Evolutionary conservation across 2,888 invertebrate species (phyloP), one percentile per base, ranked within the genome.

Genomic region (Actias luna): DNA sequence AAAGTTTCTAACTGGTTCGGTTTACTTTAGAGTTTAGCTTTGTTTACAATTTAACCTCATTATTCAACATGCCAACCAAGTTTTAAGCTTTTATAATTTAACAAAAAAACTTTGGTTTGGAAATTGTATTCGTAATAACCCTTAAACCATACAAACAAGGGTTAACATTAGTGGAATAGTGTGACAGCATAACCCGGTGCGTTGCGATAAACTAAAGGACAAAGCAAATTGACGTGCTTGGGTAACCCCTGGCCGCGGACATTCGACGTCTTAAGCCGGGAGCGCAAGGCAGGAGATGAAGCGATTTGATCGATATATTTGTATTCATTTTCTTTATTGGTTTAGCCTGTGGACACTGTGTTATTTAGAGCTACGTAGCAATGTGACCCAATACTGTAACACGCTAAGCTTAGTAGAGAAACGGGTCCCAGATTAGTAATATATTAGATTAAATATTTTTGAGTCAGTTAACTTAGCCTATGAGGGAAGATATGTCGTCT

Each of bases 141-240:
- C 29, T 55, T 55, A 55, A 27, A 55, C 29, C 29, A 29, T 29
- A 29, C 55, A 55, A 55, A 55, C 55, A 55, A 55, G 55, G 55
- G 29, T 8, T 55, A 29, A 55, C 27, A n/a, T 29, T 29, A 29
- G 52, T 27, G 12, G 66, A 74, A 25, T 50, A 50, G 5, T 55
- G 29, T 55, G 55, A 55, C n/a, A 55, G 46, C 4, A 25, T 55
- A 29, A 55, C 55, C 55, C 55, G 16, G 55, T 55, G 29, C 55
- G 59, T 42, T 55, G n/a, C 55, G 29, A 29, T 29, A 55, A 55
- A 55, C 55, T 55, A 55, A 5, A 29, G 78, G 78, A 77, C 77
- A 76, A 78, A 75, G 83, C 79, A 83, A 83, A 85, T 85, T 85
- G 85, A 78, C 85, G 74, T 74, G 75, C 76, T 77, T 75, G 70